A percentile compares a stretch with the other conserved stretches of the same genome.
Conservation (phyloP, 1,140 invertebrate species). For the Vanessa tameamea region DNA sequence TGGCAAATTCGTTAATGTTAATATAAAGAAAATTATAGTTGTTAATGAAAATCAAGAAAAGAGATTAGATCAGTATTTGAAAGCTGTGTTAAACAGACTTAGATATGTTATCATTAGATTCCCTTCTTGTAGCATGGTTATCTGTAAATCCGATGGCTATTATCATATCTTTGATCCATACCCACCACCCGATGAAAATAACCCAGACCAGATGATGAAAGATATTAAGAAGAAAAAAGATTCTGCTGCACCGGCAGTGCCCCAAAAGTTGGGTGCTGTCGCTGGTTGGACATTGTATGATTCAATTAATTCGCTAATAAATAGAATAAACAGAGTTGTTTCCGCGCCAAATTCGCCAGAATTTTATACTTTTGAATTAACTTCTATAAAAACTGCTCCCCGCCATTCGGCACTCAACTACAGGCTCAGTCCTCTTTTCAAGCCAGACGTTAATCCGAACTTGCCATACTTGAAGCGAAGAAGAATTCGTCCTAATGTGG, state of each 20-base stretch:
- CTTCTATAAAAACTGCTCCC: constrained; percentile 78
- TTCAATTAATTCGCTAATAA: constrained; percentile 52
- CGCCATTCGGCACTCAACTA: constrained; percentile 73
- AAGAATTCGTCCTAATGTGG: constrained; percentile 56
- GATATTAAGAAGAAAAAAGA: constrained; percentile 35
- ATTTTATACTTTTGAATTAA: constrained; percentile 81
- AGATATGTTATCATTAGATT: constrained; percentile 82
- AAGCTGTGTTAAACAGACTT: constrained; percentile 66
- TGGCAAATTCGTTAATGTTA: constrained; percentile 83
- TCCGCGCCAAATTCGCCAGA: constrained; percentile 49
- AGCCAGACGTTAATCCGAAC: constrained; percentile 68
- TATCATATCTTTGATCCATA: constrained; percentile 83
- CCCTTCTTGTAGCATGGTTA: constrained; percentile 77
- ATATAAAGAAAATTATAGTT: constrained; percentile 79
- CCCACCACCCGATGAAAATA: constrained; percentile 52
- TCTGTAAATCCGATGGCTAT: constrained; percentile 79
- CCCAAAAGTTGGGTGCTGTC: constrained; percentile 40
- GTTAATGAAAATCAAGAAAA: constrained; percentile 70
- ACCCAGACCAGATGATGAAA: constrained; percentile 39
- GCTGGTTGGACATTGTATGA: constrained; percentile 68
- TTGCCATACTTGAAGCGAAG: constrained; percentile 58
- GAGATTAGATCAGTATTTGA: constrained; percentile 69
- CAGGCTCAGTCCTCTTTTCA: constrained; percentile 70
- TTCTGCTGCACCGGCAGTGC: background rate
- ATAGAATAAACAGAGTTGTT: constrained; percentile 51